These are phyloP conservation scores for Paramormyrops kingsleyae DNA, from an alignment of 2,113 vertebrate species.

Conservation along the genomic window DNA sequence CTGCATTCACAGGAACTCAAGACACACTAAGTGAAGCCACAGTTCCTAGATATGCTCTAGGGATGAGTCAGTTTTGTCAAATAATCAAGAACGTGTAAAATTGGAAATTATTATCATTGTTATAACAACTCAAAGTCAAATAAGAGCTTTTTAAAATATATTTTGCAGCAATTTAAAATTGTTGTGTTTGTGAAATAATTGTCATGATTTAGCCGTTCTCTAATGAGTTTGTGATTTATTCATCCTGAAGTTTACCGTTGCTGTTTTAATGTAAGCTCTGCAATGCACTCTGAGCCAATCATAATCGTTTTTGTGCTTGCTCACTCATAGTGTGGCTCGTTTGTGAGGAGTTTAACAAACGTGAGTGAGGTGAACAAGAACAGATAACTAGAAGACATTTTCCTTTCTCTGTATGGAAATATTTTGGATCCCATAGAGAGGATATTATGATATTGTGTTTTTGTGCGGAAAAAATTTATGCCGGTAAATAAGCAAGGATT, in stretches of 20 bases:
- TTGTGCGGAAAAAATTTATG: not conserved
- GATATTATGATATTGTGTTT: not conserved
- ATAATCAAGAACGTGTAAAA: not conserved
- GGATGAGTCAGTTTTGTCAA: not conserved
- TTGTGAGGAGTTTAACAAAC: not conserved
- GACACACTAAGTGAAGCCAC: not conserved
- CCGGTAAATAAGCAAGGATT: not conserved
- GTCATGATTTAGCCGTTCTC: not conserved
- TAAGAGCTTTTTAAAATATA: not conserved
- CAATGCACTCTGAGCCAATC: not conserved
- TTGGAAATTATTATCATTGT: not conserved
- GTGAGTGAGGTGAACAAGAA: not conserved
- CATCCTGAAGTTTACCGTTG: not conserved
- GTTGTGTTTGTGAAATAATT: not conserved
- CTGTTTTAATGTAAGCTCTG: not conserved
- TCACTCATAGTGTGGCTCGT: not conserved
- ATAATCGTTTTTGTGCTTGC: not conserved
- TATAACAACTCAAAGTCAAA: not conserved
- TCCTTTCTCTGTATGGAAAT: not conserved
- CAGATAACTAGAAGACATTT: not conserved
- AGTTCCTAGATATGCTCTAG: not conserved
- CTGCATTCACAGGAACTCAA: not conserved
- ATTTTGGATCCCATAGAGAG: not conserved
- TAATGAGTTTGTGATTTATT: not conserved
- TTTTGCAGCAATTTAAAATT: not conserved